Conservation (phyloP, 2,113 vertebrate species). For the Aegotheles bennettii region DNA sequence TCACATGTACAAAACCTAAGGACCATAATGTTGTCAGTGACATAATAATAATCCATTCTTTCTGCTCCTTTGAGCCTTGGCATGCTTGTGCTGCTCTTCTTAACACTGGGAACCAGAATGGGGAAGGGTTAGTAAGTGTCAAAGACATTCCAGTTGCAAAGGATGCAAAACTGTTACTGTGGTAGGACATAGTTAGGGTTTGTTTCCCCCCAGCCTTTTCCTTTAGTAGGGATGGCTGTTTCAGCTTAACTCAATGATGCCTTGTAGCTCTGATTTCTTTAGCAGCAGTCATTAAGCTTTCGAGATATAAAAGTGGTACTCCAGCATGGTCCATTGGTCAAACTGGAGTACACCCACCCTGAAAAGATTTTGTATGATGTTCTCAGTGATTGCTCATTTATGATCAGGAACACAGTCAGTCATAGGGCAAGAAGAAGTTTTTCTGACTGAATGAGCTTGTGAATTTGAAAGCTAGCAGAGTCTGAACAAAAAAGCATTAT, state of each 20-base stretch:
- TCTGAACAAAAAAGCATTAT: background rate
- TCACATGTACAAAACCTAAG: background rate
- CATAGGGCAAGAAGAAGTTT: background rate
- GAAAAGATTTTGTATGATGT: background rate
- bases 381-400: conserved; percentile 20
- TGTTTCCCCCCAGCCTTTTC: background rate
- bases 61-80: background rate
- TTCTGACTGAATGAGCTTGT: background rate
- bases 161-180: background rate
- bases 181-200: background rate
- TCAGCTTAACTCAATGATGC: background rate
- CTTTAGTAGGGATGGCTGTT: background rate
- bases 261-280: background rate
- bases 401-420: background rate
- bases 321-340: background rate
- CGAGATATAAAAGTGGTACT: background rate
- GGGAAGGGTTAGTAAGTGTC: background rate
- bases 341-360: background rate
- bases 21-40: background rate
- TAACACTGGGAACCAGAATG: background rate
- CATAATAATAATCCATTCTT: background rate
- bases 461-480: background rate
- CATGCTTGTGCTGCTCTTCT: background rate
- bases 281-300: background rate
- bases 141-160: background rate